Conservation (phyloP, 2,888 invertebrate species). For the Iphiclides podalirius region DNA sequence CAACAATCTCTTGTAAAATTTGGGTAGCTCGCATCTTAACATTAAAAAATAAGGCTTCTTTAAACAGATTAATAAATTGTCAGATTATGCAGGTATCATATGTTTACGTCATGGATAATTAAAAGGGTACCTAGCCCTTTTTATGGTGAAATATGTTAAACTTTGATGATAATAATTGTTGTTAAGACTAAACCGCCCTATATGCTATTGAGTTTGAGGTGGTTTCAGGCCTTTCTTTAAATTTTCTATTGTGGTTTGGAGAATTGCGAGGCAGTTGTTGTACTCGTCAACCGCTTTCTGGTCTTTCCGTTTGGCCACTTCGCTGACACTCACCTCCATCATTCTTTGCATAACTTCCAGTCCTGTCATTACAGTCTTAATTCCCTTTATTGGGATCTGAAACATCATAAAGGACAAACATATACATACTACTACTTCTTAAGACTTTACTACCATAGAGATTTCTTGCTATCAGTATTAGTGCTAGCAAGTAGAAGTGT, state of each 20-base stretch:
- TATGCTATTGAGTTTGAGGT: constrained; percentile 1
- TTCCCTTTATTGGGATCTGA: constrained; percentile 41
- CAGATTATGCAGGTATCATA: too few relatives aligned
- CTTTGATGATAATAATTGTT: constrained; percentile 1
- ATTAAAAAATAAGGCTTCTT: too few relatives aligned
- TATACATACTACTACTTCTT: neutral
- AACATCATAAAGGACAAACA: constrained; percentile 3
- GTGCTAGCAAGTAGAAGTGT: too few relatives aligned
- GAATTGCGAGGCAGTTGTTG: constrained; percentile 26
- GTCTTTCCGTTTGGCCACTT: constrained; percentile 25
- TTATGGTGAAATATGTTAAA: constrained; percentile 10
- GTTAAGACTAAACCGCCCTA: neutral
- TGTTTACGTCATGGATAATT: too few relatives aligned
- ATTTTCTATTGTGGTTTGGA: constrained; percentile 31
- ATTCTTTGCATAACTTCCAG: constrained; percentile 42
- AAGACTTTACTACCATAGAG: too few relatives aligned
- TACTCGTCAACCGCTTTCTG: constrained; percentile 29
- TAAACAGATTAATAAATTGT: too few relatives aligned
- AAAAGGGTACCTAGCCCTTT: too few relatives aligned
- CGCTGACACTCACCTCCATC: constrained; percentile 35
- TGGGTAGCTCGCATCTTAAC: too few relatives aligned
- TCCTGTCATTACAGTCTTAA: constrained; percentile 32
- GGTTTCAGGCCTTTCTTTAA: constrained; percentile 19
- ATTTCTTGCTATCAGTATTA: too few relatives aligned
- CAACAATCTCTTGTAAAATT: too few relatives aligned